Percentiles rank a stretch among this genome's conserved stretches.
Evolutionary conservation across 2,888 invertebrate genomes (phyloP).

Genomic region (Orchestes rusci): DNA sequence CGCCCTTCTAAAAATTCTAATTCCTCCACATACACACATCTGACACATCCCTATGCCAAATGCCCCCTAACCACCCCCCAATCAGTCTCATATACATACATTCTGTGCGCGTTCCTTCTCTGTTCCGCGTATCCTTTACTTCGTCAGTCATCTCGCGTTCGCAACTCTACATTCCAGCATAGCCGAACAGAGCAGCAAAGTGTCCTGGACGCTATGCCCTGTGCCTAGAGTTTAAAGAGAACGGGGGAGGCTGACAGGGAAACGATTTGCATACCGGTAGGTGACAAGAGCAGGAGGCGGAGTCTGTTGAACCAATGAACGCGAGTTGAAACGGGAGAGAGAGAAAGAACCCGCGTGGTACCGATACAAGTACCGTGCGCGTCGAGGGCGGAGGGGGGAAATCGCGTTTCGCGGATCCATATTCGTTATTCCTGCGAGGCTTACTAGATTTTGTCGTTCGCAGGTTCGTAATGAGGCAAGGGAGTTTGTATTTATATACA

Average conservation of each 20-base stretch:
- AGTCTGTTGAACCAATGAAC: slow-evolving; percentile 18
- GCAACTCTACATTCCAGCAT: slow-evolving; percentile 14
- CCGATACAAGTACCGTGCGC: slow-evolving; percentile 15
- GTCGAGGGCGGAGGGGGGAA: slow-evolving; percentile 5
- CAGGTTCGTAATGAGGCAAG: slow-evolving; percentile 23
- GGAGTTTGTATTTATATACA: slow-evolving; percentile 24
- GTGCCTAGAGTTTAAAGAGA: slow-evolving; percentile 14
- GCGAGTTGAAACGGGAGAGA: slow-evolving; percentile 11
- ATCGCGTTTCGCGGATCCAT: slow-evolving; percentile 20
- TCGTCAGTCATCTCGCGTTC: slow-evolving; percentile 12
- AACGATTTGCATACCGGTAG: slow-evolving; percentile 47
- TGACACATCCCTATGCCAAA: slow-evolving; percentile 10
- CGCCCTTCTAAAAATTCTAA: slow-evolving; percentile 15
- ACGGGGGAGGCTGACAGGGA: slow-evolving; percentile 33
- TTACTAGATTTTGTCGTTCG: slow-evolving; percentile 20
- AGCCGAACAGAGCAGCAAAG: slow-evolving; percentile 1
- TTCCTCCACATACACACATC: slow-evolving; percentile 17
- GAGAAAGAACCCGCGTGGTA: slow-evolving; percentile 24
- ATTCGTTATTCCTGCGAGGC: slow-evolving; percentile 23
- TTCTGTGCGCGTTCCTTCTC: slow-evolving; percentile 6
- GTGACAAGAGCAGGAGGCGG: slow-evolving; percentile 43
- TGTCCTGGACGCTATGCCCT: slow-evolving; percentile 1
- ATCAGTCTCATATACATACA: slow-evolving; percentile 20
- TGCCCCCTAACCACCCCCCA: slow-evolving; percentile 8
- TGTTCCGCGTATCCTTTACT: slow-evolving; percentile 8